These are phyloP conservation scores for Junonia oenone DNA, from an alignment of 2,888 invertebrate genomes.

Conservation along the genomic window DNA sequence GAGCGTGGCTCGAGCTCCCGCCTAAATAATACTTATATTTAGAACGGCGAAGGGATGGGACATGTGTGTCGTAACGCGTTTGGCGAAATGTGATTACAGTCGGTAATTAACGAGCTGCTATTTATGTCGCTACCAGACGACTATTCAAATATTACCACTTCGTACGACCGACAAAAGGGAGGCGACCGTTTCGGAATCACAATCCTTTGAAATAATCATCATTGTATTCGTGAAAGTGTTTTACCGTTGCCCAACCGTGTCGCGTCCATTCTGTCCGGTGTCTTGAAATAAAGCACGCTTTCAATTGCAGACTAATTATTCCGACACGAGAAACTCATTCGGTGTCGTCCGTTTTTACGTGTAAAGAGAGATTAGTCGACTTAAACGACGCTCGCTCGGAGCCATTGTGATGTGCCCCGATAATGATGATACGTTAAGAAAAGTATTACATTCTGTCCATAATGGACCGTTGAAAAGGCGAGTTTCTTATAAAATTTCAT, in stretches of 20 bases:
- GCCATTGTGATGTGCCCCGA: constrained; percentile 66
- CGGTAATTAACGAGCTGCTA: constrained; percentile 74
- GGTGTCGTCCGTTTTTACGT: constrained; percentile 69
- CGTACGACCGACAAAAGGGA: constrained; percentile 30
- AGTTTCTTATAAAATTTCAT: constrained; percentile 73
- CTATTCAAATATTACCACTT: constrained; percentile 56
- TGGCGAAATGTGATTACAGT: constrained; percentile 79
- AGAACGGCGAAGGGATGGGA: constrained; percentile 78
- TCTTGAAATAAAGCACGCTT: constrained; percentile 76
- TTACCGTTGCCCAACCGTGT: constrained; percentile 73
- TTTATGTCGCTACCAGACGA: constrained; percentile 50
- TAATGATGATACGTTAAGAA: constrained; percentile 75
- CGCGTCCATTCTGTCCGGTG: constrained; percentile 68
- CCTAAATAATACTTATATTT: constrained; percentile 74
- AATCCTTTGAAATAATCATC: constrained; percentile 58
- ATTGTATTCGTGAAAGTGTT: constrained; percentile 75
- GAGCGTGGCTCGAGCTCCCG: constrained; percentile 65
- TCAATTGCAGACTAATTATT: constrained; percentile 79
- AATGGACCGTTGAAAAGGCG: constrained; percentile 65
- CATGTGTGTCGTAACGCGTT: constrained; percentile 77
- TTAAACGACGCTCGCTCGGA: constrained; percentile 65
- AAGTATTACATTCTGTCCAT: constrained; percentile 68
- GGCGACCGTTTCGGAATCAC: constrained; percentile 50
- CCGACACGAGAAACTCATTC: constrained; percentile 77
- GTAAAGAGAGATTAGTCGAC: constrained; percentile 75